Percentiles rank a stretch among this genome's conserved stretches.
Conservation (phyloP, 2,888 invertebrate species). For the Metopia argyrocephala region DNA sequence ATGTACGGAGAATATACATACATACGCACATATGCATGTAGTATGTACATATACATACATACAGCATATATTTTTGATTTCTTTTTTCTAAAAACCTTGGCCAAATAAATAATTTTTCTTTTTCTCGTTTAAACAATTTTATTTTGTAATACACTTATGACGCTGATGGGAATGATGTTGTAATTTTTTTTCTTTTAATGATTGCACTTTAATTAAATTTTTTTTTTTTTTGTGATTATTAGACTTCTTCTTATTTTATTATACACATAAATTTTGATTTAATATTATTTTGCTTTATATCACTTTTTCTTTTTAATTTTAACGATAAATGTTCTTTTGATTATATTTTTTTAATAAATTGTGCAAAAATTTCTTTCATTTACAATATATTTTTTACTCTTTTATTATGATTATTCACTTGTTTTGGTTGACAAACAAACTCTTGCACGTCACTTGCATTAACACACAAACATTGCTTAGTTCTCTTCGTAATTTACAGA, state of each 20-base stretch:
- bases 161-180: neutral
- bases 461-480: neutral
- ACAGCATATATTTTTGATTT: conserved; percentile 3
- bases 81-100: conserved; percentile 51
- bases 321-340: too few relatives aligned
- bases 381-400: conserved; percentile 28
- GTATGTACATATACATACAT: too few relatives aligned
- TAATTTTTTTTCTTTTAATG: neutral
- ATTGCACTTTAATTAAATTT: conserved; percentile 40
- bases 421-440: conserved; percentile 54
- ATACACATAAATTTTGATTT: conserved; percentile 34
- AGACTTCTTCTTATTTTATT: neutral
- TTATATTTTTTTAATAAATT: conserved; percentile 22
- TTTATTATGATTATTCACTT: conserved; percentile 48
- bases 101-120: conserved; percentile 30
- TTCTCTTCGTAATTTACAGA: neutral
- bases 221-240: conserved; percentile 6
- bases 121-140: conserved; percentile 16
- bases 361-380: conserved; percentile 48
- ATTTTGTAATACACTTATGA: conserved; percentile 26
- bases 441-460: neutral
- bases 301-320: conserved; percentile 1
- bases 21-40: too few relatives aligned
- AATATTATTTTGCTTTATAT: conserved; percentile 6
- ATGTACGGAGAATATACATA: too few relatives aligned